These are phyloP conservation scores for Ephydatia muelleri DNA, from an alignment of 37 sponge, comb jelly and placozoan genomes.

Conservation along the genomic window DNA sequence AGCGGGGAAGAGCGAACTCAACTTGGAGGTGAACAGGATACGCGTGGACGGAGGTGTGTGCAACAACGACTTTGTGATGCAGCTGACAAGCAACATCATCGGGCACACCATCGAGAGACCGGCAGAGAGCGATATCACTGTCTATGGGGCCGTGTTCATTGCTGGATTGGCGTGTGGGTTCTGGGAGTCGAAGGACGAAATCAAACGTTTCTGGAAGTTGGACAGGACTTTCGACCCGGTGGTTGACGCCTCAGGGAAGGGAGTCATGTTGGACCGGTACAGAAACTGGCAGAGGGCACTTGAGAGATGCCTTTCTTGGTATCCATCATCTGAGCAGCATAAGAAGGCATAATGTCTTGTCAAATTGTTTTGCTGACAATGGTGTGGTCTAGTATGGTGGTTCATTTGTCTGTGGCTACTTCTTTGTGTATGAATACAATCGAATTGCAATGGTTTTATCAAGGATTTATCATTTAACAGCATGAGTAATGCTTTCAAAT, in stretches of 20 bases:
- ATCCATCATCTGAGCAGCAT: neutral
- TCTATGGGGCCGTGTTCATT: slow-evolving; percentile 75
- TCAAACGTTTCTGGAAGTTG: slow-evolving; percentile 37
- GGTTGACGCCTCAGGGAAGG: neutral
- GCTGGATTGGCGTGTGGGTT: slow-evolving; percentile 84
- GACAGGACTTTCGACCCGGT: slow-evolving; percentile 30
- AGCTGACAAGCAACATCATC: slow-evolving; percentile 55
- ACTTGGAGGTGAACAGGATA: slow-evolving; percentile 16
- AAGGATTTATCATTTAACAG: too few species aligned
- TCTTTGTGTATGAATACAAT: too few species aligned
- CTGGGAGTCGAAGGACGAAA: slow-evolving; percentile 63
- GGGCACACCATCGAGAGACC: slow-evolving; percentile 50
- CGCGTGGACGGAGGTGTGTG: slow-evolving; percentile 85
- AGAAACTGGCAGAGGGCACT: slow-evolving; percentile 55
- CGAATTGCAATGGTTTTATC: too few species aligned
- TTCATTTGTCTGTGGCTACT: too few species aligned
- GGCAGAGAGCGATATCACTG: slow-evolving; percentile 66
- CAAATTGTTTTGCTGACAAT: too few species aligned
- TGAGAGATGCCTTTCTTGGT: slow-evolving; percentile 65
- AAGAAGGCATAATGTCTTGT: too few species aligned
- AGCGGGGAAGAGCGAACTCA: slow-evolving; percentile 35
- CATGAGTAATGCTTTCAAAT: too few species aligned
- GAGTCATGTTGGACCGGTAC: slow-evolving; percentile 3
- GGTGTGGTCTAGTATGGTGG: too few species aligned
- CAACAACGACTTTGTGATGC: slow-evolving; percentile 66